A percentile compares a stretch with the other conserved stretches of the same genome.
These are phyloP conservation scores for Euphydryas editha DNA, from an alignment of 2,888 invertebrate genomes.

Conservation along the genomic window DNA sequence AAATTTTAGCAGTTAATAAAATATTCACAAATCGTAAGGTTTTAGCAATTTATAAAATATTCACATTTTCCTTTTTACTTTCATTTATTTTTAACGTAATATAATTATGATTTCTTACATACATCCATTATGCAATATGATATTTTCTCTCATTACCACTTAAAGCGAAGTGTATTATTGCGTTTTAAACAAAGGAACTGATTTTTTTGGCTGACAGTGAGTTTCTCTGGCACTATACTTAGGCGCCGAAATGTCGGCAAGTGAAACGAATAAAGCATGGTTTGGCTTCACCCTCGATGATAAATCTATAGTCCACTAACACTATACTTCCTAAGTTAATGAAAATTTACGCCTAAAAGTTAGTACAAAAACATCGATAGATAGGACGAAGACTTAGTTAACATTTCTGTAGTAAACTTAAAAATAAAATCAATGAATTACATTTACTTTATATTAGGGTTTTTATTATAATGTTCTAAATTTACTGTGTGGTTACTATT, in stretches of 20 bases:
- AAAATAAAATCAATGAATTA: background rate
- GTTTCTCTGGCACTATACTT: conserved; percentile 26
- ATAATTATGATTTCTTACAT: background rate
- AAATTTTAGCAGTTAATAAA: too few relatives aligned
- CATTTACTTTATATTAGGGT: too few relatives aligned
- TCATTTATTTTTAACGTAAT: background rate
- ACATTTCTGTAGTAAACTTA: background rate
- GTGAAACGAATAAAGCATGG: conserved; percentile 37
- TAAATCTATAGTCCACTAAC: conserved; percentile 34
- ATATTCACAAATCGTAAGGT: too few relatives aligned
- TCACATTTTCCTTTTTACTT: too few relatives aligned
- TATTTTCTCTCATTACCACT: background rate
- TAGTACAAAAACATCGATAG: conserved; percentile 23
- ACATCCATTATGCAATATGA: background rate
- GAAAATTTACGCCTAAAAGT: conserved; percentile 33
- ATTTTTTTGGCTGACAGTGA: conserved; percentile 36
- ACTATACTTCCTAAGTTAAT: conserved; percentile 30
- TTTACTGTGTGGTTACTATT: too few relatives aligned
- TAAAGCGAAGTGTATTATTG: conserved; percentile 20
- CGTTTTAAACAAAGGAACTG: conserved; percentile 31
- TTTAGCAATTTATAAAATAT: too few relatives aligned
- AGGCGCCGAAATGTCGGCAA: conserved; percentile 37
- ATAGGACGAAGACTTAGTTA: background rate
- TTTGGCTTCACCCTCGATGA: conserved; percentile 37
- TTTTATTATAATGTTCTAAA: too few relatives aligned